A percentile compares a stretch with the other conserved stretches of the same genome.
phyloP scores from a whole-genome alignment of 2,888 invertebrate species.

The Zygothrica quintamaculata region DNA sequence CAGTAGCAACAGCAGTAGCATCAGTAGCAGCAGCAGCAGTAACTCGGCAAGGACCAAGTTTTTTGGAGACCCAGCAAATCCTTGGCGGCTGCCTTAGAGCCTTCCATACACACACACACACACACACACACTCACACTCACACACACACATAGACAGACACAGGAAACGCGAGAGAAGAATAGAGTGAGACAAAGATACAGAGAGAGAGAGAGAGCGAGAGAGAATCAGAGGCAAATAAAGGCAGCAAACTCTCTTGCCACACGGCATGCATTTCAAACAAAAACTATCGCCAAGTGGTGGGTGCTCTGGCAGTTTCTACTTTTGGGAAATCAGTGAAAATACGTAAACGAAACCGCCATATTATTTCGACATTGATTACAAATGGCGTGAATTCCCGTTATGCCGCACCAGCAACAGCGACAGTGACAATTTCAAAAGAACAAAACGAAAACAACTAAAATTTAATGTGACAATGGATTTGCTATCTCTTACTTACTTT shows the following conservation, averaged over 20 bases:
- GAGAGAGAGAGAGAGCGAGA: neutral
- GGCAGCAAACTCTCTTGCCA: conserved; percentile 35
- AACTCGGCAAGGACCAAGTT: conserved; percentile 63
- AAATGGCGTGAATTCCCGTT: conserved; percentile 63
- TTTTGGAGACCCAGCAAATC: conserved; percentile 62
- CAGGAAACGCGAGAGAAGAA: neutral
- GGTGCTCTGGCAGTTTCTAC: conserved; percentile 43
- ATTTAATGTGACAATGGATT: conserved; percentile 55
- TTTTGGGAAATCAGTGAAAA: conserved; percentile 66
- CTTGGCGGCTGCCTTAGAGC: conserved; percentile 47
- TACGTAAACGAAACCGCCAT: conserved; percentile 73
- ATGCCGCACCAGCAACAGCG: conserved; percentile 36
- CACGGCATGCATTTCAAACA: conserved; percentile 66
- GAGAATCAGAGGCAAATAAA: neutral
- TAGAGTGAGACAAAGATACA: too few species aligned
- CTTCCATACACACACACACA: conserved; percentile 28
- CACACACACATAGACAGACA: neutral
- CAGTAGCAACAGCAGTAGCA: conserved; percentile 25
- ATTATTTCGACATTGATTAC: conserved; percentile 77
- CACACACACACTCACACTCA: neutral
- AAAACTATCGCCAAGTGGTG: conserved; percentile 56
- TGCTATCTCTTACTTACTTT: conserved; percentile 19
- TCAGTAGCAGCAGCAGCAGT: conserved; percentile 28
- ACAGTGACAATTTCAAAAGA: neutral
- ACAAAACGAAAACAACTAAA: conserved; percentile 38